Conservation (phyloP, 1,140 invertebrate species). For the Drosophila pseudoobscura region DNA sequence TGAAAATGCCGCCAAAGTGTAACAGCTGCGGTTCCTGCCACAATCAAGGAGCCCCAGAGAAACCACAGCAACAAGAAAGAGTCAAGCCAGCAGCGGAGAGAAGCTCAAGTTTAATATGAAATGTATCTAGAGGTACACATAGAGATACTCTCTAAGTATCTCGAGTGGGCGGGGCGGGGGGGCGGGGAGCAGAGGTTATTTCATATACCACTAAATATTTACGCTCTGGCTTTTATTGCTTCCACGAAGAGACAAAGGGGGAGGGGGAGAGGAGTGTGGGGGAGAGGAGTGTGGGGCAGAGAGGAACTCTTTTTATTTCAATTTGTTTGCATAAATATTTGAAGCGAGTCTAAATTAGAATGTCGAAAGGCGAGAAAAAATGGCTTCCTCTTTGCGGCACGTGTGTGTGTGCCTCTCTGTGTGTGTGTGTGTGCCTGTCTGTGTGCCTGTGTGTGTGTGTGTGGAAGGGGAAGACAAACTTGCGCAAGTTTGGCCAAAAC, state of each 20-base stretch:
- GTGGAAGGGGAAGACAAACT: slow-evolving; percentile 65
- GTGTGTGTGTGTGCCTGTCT: slow-evolving; percentile 7
- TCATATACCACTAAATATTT: slow-evolving; percentile 70
- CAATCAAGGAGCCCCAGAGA: slow-evolving; percentile 18
- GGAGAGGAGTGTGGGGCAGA: no score
- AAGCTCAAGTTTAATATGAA: slow-evolving; percentile 42
- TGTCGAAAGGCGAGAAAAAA: slow-evolving; percentile 69
- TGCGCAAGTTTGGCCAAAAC: slow-evolving; percentile 77
- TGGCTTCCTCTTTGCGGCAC: slow-evolving; percentile 20
- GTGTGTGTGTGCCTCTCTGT: no score
- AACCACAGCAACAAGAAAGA: slow-evolving; percentile 50
- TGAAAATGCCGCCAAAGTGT: slow-evolving; percentile 78
- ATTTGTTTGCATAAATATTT: slow-evolving; percentile 82
- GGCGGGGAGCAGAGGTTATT: slow-evolving; percentile 29
- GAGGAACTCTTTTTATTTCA: slow-evolving; percentile 74
- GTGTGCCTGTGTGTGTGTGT: slow-evolving; percentile 11
- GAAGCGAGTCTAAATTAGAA: slow-evolving; percentile 75
- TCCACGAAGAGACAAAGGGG: slow-evolving; percentile 39
- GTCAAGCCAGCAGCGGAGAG: slow-evolving; percentile 18
- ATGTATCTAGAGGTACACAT: slow-evolving; percentile 20
- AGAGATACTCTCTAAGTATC: background rate
- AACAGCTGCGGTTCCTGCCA: slow-evolving; percentile 71
- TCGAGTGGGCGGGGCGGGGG: slow-evolving; percentile 5
- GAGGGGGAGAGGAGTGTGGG: background rate
- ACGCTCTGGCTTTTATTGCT: slow-evolving; percentile 74